Evolutionary conservation across 2,113 vertebrate species (phyloP), one percentile per base, ranked within the genome.

Genomic region (Blennius ocellaris): DNA sequence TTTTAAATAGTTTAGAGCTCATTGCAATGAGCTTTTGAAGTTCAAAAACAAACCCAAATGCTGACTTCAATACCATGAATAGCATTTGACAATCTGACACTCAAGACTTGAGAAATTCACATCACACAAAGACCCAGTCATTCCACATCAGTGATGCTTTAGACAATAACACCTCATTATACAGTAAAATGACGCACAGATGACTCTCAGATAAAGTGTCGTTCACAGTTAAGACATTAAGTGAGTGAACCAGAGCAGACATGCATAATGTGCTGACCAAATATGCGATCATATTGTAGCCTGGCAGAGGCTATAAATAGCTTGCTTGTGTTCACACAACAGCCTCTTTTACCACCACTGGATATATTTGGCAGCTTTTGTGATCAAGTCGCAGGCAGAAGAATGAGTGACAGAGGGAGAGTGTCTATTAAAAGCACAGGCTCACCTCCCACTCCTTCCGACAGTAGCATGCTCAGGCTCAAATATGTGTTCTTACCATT

Each of bases 321-420:
- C 59, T 17, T 9, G 17, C 69, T 57, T 40, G 62, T 79, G 67
- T 83, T 87, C 78, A 78, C 74, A 85, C 83, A 80, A 70, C 83
- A 81, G 87, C 73, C 78, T 87, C 85, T 88, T 90, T 84, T 84
- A 86, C 85, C 89, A 92, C 86, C 74, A 21, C 86, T 90, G 90
- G 85, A 84, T 92, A 91, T 87, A 86, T 92, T 91, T 92, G 92
- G 88, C 89, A 87, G 82, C 86, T 86, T 88, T 81, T 87, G 90
- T 87, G 90, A 91, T 84, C 59, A 81, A 81, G 87, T 87, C 68
- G 82, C 61, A 87, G 77, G 84, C 81, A 72, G 78, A 71, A 84
- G 81, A 88, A 87, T 86, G 87, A 84, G 61, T 57, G 75, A 90
- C 73, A 74, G 80, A 86, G 80, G 70, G 60, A 87, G 83, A 68